phyloP scores from a whole-genome alignment of 2,888 invertebrate genomes.

The Lasioglossum oenotherae region DNA sequence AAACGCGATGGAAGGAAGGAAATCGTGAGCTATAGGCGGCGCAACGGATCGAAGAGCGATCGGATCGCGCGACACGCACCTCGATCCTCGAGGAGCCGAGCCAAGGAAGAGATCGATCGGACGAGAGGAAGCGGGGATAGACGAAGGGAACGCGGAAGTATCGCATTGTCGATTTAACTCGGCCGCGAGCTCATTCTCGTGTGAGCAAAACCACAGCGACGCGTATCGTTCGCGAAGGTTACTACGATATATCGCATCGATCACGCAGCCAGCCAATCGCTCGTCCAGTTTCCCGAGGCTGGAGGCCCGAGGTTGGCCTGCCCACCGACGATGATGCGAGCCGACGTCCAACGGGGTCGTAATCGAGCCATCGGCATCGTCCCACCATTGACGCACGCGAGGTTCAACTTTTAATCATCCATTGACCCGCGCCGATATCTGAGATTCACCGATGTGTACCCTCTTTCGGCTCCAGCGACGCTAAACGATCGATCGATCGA shows the following conservation, averaged over 20 bases:
- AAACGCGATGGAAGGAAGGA: slow-evolving; percentile 46
- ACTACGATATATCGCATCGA: neutral
- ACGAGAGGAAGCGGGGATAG: neutral
- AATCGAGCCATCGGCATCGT: slow-evolving; percentile 56
- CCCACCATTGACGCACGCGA: slow-evolving; percentile 73
- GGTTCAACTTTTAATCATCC: slow-evolving; percentile 73
- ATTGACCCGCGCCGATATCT: slow-evolving; percentile 65
- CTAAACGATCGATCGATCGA: neutral
- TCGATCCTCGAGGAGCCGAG: neutral
- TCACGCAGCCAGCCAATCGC: slow-evolving; percentile 25
- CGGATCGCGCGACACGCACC: neutral
- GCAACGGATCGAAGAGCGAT: neutral
- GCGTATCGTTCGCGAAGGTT: slow-evolving; percentile 34
- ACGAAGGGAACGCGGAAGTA: slow-evolving; percentile 24
- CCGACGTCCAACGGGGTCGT: slow-evolving; percentile 52
- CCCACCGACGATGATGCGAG: slow-evolving; percentile 5
- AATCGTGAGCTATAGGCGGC: slow-evolving; percentile 28
- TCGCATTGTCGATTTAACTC: neutral
- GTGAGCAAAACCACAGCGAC: slow-evolving; percentile 4
- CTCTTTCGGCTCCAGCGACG: slow-evolving; percentile 4
- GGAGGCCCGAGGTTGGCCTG: slow-evolving; percentile 19
- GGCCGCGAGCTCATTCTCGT: neutral
- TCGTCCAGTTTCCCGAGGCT: neutral
- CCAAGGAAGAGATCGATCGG: neutral
- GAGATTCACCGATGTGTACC: slow-evolving; percentile 26